A percentile compares a stretch with the other conserved stretches of the same genome.
Conservation (phyloP, 64 coral and sea anemone species). For the Acropora tenuis region DNA sequence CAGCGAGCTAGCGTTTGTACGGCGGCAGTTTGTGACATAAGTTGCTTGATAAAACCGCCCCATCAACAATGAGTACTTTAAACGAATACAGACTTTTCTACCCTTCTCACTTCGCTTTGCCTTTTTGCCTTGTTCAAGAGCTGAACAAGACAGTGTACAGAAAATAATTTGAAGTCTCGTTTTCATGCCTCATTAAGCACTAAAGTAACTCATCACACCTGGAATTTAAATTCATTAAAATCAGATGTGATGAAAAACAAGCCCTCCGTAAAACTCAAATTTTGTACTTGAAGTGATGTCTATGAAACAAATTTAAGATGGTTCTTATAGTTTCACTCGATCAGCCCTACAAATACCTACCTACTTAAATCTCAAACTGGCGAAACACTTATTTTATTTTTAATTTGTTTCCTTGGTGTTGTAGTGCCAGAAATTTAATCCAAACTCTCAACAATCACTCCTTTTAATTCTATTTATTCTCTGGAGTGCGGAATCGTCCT, state of each 20-base stretch:
- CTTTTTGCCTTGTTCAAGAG: not conserved
- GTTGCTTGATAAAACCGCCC: constrained; percentile 25
- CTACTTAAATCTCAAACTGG: too few relatives aligned
- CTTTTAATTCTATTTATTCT: not conserved
- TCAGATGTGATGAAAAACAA: too few relatives aligned
- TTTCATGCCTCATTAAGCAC: not conserved
- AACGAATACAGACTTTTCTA: not conserved
- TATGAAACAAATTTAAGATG: too few relatives aligned
- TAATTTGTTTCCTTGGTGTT: not conserved
- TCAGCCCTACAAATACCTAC: too few relatives aligned
- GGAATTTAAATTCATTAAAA: not conserved
- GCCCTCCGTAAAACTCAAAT: not conserved
- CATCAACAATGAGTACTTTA: constrained; percentile 8
- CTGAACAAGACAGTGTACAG: not conserved
- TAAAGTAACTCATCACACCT: not conserved
- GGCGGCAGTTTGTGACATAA: not conserved
- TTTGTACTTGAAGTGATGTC: too few relatives aligned
- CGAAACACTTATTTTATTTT: too few relatives aligned
- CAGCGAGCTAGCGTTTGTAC: constrained; percentile 7
- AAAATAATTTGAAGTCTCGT: not conserved
- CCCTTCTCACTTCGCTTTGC: not conserved
- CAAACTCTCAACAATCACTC: not conserved
- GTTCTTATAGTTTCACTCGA: too few relatives aligned
- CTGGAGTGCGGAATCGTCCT: not conserved
- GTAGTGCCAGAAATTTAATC: not conserved